A percentile compares a stretch with the other conserved stretches of the same genome.
Conservation (phyloP, 2,888 invertebrate genomes). For the Tenthredo notha region DNA sequence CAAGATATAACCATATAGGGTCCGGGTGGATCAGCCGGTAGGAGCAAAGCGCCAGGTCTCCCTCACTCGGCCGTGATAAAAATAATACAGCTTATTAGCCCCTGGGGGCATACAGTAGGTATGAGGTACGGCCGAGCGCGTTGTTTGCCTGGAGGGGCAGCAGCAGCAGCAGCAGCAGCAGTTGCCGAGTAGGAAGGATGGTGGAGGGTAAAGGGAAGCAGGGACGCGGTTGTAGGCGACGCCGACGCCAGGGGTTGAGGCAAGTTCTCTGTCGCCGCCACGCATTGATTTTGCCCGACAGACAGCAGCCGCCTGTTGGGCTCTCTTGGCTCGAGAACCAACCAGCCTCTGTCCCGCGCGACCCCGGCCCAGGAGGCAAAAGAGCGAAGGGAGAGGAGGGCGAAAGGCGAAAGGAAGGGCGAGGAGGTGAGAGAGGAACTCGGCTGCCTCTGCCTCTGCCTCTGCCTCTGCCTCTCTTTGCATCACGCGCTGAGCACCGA, state of each 20-base stretch:
- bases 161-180: constrained; percentile 54
- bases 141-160: constrained; percentile 57
- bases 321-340: constrained; percentile 67
- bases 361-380: constrained; percentile 41
- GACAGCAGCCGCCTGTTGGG: constrained; percentile 74
- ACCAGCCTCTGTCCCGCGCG: constrained; percentile 61
- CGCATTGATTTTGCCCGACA: constrained; percentile 77
- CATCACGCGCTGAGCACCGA: constrained; percentile 17
- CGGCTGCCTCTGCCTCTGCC: constrained; percentile 38
- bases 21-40: constrained; percentile 39
- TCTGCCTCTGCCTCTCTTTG: constrained; percentile 30
- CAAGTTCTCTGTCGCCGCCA: constrained; percentile 73
- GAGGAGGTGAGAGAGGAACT: neutral
- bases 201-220: constrained; percentile 49
- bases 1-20: constrained; percentile 5
- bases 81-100: constrained; percentile 72
- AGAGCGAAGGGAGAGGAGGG: constrained; percentile 1
- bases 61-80: constrained; percentile 65
- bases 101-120: constrained; percentile 56
- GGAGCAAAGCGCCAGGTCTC: constrained; percentile 52
- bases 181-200: constrained; percentile 57
- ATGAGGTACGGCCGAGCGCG: constrained; percentile 58
- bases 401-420: neutral
- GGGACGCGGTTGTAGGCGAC: constrained; percentile 40
- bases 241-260: constrained; percentile 56